These are phyloP conservation scores for Ephestia elutella DNA, from an alignment of 1,140 invertebrate genomes.

Conservation along the genomic window DNA sequence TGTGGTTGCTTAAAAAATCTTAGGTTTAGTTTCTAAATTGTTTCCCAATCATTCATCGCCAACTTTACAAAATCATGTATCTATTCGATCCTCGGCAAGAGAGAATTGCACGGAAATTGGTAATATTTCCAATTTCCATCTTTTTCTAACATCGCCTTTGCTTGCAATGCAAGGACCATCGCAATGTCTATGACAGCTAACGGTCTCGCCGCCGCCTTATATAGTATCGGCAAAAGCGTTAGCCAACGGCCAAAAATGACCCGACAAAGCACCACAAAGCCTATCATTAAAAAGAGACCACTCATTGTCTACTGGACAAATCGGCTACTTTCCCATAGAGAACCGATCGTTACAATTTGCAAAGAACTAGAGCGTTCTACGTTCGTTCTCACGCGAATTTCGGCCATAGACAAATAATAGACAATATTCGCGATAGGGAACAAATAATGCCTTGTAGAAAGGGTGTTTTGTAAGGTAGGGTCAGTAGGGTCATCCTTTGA, in stretches of 20 bases:
- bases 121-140: no score
- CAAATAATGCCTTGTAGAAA: conserved; percentile 71
- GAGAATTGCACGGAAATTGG: no score
- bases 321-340: conserved; percentile 57
- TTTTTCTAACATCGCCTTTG: no score
- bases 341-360: conserved; percentile 63
- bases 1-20: no score
- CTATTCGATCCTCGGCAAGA: no score
- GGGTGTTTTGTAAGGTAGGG: conserved; percentile 57
- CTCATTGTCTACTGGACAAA: conserved; percentile 55
- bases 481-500: conserved; percentile 66
- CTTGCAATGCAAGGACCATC: no score
- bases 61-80: no score
- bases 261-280: conserved; percentile 57
- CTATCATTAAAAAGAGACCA: conserved; percentile 72
- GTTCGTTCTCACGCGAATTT: conserved; percentile 55
- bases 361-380: conserved; percentile 70
- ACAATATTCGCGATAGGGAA: conserved; percentile 73
- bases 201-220: conserved; percentile 35
- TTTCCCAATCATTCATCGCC: no score
- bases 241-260: conserved; percentile 59
- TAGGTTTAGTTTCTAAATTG: no score
- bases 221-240: conserved; percentile 66
- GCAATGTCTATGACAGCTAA: not conserved
- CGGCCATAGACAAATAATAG: conserved; percentile 44